Evolutionary conservation across 2,888 invertebrate species (phyloP), one percentile per base, ranked within the genome.

Genomic region (Pandemis heparana): DNA sequence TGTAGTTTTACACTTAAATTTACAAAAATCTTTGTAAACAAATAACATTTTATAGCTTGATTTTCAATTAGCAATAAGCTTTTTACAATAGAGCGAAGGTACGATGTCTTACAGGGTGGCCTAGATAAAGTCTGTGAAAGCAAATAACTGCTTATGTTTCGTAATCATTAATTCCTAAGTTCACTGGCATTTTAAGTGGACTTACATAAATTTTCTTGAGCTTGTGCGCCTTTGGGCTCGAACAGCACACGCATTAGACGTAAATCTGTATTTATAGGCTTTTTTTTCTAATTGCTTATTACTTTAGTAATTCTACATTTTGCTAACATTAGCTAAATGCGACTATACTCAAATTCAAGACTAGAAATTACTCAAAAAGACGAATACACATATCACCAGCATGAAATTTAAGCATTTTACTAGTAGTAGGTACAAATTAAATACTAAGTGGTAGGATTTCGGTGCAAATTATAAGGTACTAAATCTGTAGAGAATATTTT

Each of bases 401-500:
- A 65, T 74, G 74, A 69, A 74, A 74, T 70, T 60, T 53, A 65
- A 74, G 69, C 65, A 74, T 74, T 60, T 74, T 69, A 69, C 56
- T 74, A 74, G 53, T 69, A 70, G 41, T 74, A 70, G 66, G 71
- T 71, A 75, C 71, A 75, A 75, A 68, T 75, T 72, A 73, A 68
- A 71, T 56, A 70, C 72, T 79, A 79, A 84, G 81, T 77, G 71
- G 81, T 80, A 83, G 80, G 80, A 81, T 79, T 79, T 82, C 82
- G 85, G 86, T 86, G 87, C 85, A 84, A 83, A 83, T 81, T 79
- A 77, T 79, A 79, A 79, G 77, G 79, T 80, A 80, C 81, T 77
- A 75, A 75, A 75, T 16, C 62, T 76, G 76, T 81, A 78, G 78
- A 75, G 75, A 76, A 81, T 82, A 82, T 79, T 79, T 76, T 82